Evolutionary conservation across 1,140 invertebrate genomes (phyloP).

Genomic region (Drosophila nasuta): DNA sequence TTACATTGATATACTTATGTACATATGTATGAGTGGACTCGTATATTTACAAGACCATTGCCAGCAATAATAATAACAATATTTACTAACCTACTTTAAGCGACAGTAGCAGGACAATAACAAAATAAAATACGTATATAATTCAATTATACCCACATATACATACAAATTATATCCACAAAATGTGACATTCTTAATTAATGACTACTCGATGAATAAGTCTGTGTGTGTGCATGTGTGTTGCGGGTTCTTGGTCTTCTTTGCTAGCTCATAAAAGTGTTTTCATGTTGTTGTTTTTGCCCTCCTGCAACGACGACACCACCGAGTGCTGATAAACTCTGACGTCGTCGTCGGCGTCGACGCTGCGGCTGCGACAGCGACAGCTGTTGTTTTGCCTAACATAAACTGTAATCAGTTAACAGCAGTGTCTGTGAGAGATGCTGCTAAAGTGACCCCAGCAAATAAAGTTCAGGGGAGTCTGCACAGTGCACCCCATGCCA

Average conservation of each 20-base stretch:
- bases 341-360: conserved; percentile 27
- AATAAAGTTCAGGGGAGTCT: conserved; percentile 40
- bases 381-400: conserved; percentile 15
- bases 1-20: conserved; percentile 1
- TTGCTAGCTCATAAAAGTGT: conserved; percentile 10
- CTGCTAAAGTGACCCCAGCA: conserved; percentile 36
- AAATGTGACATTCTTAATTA: conserved; percentile 46
- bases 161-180: conserved; percentile 2
- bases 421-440: conserved; percentile 25
- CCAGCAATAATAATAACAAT: conserved; percentile 26
- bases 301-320: conserved; percentile 32
- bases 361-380: conserved; percentile 4
- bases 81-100: conserved; percentile 30
- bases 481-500: neutral
- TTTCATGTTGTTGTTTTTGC: conserved; percentile 28
- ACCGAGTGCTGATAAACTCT: conserved; percentile 31
- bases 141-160: conserved; percentile 9
- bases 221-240: conserved; percentile 6
- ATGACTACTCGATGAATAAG: conserved; percentile 18
- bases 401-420: conserved; percentile 41
- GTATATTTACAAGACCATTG: conserved; percentile 1
- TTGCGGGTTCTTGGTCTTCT: conserved; percentile 1
- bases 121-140: conserved; percentile 14
- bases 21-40: neutral
- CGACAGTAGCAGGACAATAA: conserved; percentile 30